A percentile compares a stretch with the other conserved stretches of the same genome.
Evolutionary conservation across 2,797 vertebrate species (phyloP).

Genomic region (Saguinus oedipus): DNA sequence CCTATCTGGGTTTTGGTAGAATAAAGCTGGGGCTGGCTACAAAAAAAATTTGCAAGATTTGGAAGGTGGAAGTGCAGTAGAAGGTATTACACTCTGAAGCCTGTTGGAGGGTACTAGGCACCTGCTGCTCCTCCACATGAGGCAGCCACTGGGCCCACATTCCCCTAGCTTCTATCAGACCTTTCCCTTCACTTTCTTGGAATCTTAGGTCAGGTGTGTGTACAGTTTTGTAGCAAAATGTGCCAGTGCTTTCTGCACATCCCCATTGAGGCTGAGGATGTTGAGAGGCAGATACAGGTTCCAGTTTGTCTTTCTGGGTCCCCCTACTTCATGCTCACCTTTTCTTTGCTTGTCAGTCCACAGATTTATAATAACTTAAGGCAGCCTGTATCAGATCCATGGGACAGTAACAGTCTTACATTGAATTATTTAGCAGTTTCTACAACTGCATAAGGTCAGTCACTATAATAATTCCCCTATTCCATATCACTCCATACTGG

Average conservation of each 20-base stretch:
- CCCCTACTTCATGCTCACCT: background rate
- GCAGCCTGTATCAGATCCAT: background rate
- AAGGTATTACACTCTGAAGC: background rate
- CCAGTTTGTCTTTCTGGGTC: background rate
- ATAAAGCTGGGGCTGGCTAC: background rate
- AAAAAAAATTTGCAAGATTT: background rate
- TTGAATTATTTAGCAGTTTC: background rate
- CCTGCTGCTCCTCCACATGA: rapidly evolving
- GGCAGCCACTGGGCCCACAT: background rate
- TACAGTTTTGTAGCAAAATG: background rate
- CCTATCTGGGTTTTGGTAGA: background rate
- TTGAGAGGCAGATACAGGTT: background rate
- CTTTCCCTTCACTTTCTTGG: background rate
- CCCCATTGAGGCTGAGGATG: background rate
- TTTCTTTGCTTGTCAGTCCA: background rate
- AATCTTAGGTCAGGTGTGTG: background rate
- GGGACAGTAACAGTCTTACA: background rate
- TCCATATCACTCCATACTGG: background rate
- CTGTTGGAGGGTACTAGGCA: too few species aligned
- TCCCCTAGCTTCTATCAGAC: too few species aligned
- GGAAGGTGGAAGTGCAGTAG: background rate
- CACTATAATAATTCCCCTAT: background rate
- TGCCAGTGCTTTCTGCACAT: background rate
- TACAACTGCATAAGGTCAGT: background rate
- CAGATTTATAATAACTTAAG: background rate